Evolutionary conservation across 2,888 invertebrate genomes (phyloP).

Genomic region (Arctia plantaginis): DNA sequence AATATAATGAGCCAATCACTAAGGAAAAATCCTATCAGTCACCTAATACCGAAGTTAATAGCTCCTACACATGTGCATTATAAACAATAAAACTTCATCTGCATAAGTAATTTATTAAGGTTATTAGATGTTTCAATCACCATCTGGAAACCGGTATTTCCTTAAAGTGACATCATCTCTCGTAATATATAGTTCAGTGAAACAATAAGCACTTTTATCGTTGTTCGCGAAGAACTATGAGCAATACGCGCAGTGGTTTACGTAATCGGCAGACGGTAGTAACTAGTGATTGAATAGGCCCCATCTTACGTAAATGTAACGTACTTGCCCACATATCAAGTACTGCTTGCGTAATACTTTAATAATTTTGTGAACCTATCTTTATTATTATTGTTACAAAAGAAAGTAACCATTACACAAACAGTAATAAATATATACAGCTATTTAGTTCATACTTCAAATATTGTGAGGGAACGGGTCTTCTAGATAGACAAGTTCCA

Average conservation of each 20-base stretch:
- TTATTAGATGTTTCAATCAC: conserved; percentile 42
- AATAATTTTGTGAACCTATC: conserved; percentile 54
- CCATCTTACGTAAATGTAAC: conserved; percentile 81
- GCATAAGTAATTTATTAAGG: conserved; percentile 27
- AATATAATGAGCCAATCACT: conserved; percentile 1
- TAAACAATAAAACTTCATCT: conserved; percentile 31
- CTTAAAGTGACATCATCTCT: conserved; percentile 60
- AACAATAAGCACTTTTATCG: conserved; percentile 56
- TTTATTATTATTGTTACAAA: conserved; percentile 12
- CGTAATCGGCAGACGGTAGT: conserved; percentile 74
- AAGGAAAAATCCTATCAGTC: conserved; percentile 37
- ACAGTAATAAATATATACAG: background rate
- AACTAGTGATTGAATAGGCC: conserved; percentile 78
- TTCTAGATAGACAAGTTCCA: background rate
- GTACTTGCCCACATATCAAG: conserved; percentile 74
- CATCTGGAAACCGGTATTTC: conserved; percentile 54
- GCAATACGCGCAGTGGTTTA: conserved; percentile 65
- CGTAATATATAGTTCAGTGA: conserved; percentile 54
- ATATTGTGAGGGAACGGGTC: background rate
- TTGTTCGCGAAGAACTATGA: conserved; percentile 60
- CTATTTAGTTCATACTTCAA: background rate
- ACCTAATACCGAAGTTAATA: conserved; percentile 24
- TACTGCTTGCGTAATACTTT: conserved; percentile 67
- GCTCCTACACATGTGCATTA: conserved; percentile 19
- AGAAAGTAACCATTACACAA: background rate